These are phyloP conservation scores for Pipistrellus nathusii DNA, from an alignment of 2,797 vertebrate species.

Conservation along the genomic window DNA sequence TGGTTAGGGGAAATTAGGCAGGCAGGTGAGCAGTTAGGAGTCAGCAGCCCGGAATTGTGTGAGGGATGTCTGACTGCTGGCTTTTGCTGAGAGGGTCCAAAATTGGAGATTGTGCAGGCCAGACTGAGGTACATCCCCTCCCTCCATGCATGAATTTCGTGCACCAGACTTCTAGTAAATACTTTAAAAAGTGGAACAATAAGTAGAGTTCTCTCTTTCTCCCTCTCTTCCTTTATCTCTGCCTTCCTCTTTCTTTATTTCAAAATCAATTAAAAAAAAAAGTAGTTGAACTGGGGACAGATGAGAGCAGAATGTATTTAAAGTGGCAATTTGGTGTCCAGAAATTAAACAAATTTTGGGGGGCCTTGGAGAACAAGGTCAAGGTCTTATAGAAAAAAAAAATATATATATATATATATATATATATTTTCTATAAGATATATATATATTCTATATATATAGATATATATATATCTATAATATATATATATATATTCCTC, in stretches of 20 bases:
- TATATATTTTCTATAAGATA: too few relatives aligned
- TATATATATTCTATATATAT: background rate
- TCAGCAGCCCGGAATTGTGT: too few relatives aligned
- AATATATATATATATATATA: too few relatives aligned
- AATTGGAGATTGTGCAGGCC: too few relatives aligned
- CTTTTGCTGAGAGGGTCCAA: too few relatives aligned
- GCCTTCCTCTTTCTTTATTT: background rate
- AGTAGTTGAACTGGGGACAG: background rate
- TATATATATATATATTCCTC: background rate
- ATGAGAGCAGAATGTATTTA: background rate
- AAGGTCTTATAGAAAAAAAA: conserved; percentile 13
- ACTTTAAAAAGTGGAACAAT: background rate
- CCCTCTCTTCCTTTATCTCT: background rate
- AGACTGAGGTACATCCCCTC: too few relatives aligned
- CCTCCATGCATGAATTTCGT: too few relatives aligned
- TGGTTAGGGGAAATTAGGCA: too few relatives aligned
- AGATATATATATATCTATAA: background rate
- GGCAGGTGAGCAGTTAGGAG: too few relatives aligned
- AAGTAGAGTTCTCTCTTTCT: background rate
- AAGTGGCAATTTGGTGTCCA: background rate
- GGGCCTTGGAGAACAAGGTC: background rate
- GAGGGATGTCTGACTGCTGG: too few relatives aligned
- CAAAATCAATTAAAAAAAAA: background rate
- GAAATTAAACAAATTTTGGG: conserved; percentile 11
- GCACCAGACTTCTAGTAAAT: background rate